Evolutionary conservation across 2,797 vertebrate genomes (phyloP).

Genomic region (Euthynnus affinis): DNA sequence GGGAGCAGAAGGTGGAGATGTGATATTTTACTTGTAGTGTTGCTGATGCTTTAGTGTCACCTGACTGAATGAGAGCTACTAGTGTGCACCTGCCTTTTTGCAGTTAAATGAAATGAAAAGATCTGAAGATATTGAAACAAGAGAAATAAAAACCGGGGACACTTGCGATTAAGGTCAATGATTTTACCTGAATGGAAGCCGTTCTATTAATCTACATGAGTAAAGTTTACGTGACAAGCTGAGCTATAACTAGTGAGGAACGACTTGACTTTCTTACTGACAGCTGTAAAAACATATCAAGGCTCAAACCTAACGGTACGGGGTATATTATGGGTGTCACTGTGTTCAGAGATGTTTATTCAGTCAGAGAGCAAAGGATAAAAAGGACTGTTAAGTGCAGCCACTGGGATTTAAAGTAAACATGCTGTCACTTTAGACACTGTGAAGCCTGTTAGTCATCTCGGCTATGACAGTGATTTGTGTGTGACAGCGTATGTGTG

Average conservation of each 20-base stretch:
- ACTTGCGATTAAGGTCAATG: neutral
- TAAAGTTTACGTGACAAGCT: too few relatives aligned
- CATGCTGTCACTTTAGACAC: neutral
- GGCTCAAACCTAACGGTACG: neutral
- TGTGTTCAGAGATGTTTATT: neutral
- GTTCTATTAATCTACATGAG: too few relatives aligned
- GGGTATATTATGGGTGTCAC: neutral
- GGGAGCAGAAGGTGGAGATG: conserved; percentile 35
- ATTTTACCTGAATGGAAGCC: neutral
- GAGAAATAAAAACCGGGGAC: neutral
- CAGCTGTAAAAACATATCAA: neutral
- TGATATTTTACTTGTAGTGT: conserved; percentile 13
- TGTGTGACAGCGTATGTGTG: too few relatives aligned
- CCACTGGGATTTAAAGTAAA: conserved; percentile 3
- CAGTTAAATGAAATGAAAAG: conserved; percentile 22
- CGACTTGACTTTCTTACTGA: neutral
- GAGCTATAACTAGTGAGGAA: neutral
- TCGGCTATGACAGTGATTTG: neutral
- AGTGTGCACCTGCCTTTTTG: neutral
- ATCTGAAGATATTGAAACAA: conserved; percentile 27
- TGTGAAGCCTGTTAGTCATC: conserved; percentile 10
- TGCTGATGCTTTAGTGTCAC: conserved; percentile 6
- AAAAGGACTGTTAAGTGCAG: conserved; percentile 1
- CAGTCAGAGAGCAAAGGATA: neutral
- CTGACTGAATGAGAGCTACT: conserved; percentile 2